phyloP scores from a whole-genome alignment of 2,113 vertebrate species.

The Octodon degus region DNA sequence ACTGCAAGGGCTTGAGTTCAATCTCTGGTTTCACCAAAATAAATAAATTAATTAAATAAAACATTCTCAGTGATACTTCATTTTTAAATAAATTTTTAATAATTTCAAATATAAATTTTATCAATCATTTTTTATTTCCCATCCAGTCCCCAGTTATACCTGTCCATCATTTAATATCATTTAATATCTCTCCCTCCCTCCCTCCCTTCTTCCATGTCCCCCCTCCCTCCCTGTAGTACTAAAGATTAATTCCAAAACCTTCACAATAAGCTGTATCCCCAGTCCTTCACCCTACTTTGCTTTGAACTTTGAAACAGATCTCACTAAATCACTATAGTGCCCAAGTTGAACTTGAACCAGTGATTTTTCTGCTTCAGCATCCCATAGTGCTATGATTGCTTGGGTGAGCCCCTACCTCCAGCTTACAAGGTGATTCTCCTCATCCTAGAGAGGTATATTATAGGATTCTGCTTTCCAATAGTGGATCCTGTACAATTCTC shows the following conservation, averaged over 20 bases:
- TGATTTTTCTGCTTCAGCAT: neutral
- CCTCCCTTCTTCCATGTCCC: neutral
- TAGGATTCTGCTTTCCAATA: neutral
- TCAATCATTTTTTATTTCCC: neutral
- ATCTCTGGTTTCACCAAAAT: no score
- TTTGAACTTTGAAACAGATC: neutral
- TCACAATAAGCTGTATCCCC: neutral
- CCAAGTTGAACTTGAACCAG: neutral
- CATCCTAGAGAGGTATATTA: neutral
- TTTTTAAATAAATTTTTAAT: neutral
- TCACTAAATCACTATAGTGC: neutral
- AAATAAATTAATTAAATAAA: no score
- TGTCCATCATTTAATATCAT: conserved; percentile 11
- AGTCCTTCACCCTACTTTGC: neutral
- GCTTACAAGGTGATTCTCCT: neutral
- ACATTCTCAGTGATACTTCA: neutral
- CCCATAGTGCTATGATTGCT: neutral
- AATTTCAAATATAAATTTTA: neutral
- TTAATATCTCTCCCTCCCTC: neutral
- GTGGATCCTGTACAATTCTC: neutral
- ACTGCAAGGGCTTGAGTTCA: no score
- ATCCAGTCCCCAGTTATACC: neutral
- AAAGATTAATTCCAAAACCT: neutral
- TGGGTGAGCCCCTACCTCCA: neutral
- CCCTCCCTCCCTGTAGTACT: neutral